These are phyloP conservation scores for Solea senegalensis DNA, from an alignment of 2,113 vertebrate genomes.

Conservation along the genomic window DNA sequence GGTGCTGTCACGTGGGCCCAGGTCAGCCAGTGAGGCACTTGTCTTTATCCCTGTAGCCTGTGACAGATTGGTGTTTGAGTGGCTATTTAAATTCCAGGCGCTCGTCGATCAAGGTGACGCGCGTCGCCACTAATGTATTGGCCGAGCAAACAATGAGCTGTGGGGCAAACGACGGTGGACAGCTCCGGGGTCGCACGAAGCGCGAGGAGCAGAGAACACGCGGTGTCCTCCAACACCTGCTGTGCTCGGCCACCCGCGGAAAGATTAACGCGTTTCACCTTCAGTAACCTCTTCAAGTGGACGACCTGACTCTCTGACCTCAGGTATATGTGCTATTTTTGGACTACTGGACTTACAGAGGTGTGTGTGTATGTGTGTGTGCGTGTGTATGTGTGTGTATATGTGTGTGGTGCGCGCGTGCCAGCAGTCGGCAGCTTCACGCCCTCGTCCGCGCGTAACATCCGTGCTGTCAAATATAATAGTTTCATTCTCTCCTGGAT, in stretches of 20 bases:
- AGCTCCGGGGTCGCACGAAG: constrained; percentile 69
- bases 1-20: constrained; percentile 84
- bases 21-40: constrained; percentile 90
- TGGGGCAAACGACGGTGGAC: constrained; percentile 73
- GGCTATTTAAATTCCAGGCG: constrained; percentile 94
- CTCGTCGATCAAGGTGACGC: constrained; percentile 90
- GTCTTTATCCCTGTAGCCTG: constrained; percentile 84
- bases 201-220: constrained; percentile 35
- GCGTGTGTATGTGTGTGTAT: neutral
- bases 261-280: constrained; percentile 48
- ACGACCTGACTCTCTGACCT: constrained; percentile 51
- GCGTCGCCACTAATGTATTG: constrained; percentile 81
- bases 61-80: constrained; percentile 91
- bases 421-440: too few relatives aligned
- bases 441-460: too few relatives aligned
- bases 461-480: constrained; percentile 22
- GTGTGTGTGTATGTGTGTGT: neutral
- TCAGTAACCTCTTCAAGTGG: constrained; percentile 29
- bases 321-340: constrained; percentile 63
- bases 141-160: constrained; percentile 79
- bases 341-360: constrained; percentile 2
- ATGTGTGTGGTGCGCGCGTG: neutral
- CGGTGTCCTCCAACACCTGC: constrained; percentile 25
- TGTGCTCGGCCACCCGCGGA: constrained; percentile 19
- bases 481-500: constrained; percentile 40